A percentile compares a stretch with the other conserved stretches of the same genome.
These are phyloP conservation scores for Ellobium chinense DNA, from an alignment of 2,888 invertebrate genomes.

Conservation along the genomic window DNA sequence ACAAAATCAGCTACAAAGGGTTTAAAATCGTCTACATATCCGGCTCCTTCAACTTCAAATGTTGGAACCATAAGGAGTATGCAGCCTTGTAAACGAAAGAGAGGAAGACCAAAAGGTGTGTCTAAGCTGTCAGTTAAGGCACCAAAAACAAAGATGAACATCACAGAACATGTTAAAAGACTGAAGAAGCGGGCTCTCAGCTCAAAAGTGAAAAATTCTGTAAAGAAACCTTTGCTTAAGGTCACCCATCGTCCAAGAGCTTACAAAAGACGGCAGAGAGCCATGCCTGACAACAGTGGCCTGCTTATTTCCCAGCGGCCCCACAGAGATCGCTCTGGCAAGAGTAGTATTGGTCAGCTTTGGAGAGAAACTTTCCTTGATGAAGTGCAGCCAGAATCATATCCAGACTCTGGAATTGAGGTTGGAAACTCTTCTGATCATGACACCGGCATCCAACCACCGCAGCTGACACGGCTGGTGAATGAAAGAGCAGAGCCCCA, in stretches of 20 bases:
- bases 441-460: conserved; percentile 7
- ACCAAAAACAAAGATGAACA: conserved; percentile 3
- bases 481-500: neutral
- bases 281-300: neutral
- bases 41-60: neutral
- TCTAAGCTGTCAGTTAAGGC: neutral
- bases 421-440: conserved; percentile 43
- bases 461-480: neutral
- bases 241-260: neutral
- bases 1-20: conserved; percentile 1
- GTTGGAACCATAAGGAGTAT: neutral
- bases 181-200: conserved; percentile 38
- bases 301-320: conserved; percentile 41
- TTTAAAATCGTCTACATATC: conserved; percentile 2
- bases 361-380: conserved; percentile 43
- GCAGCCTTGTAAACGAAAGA: conserved; percentile 11
- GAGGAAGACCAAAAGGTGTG: conserved; percentile 31
- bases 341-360: conserved; percentile 42
- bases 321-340: conserved; percentile 42
- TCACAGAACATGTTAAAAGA: conserved; percentile 22
- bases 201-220: neutral
- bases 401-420: conserved; percentile 46
- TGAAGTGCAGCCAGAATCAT: conserved; percentile 32
- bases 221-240: conserved; percentile 26
- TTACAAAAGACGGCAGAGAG: conserved; percentile 4